Evolutionary conservation across 2,888 invertebrate genomes (phyloP), one percentile per base, ranked within the genome.

Genomic region (Papilio protenor): DNA sequence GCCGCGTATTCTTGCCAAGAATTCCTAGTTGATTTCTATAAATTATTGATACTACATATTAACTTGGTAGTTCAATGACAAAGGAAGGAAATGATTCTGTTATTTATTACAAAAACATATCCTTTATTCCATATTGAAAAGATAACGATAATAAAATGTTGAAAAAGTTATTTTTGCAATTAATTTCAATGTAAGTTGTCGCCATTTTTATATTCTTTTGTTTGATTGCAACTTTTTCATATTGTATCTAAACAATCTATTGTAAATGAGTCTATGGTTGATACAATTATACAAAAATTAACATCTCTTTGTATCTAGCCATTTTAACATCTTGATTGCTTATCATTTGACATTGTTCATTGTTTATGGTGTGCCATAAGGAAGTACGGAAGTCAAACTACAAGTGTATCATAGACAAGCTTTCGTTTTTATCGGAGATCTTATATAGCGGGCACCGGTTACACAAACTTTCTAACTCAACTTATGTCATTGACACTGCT

Each of bases 361-460:
- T 45, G 45, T 64, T 64, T 64, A 47, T 77, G 72, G 27, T 66
- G 74, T 40, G 71, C 59, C 52, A 66, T 77, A 77, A 75, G 76
- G 52, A 82, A 80, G 77, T 76, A 82, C 81, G 79, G 78, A 82
- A 82, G 82, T 81, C 59, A 49, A 78, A 81, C 83, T 81, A 81
- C 84, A 82, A 79, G 81, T 72, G 81, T 81, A 81, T 82, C 78
- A 78, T 69, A 79, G 82, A 87, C 88, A 86, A 81, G 86, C 89
- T 90, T 90, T 89, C 89, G 82, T 89, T 90, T 90, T 87, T 88
- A 90, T 91, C 89, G 84, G 81, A 81, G 80, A 87, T 87, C 86
- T 88, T 84, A 85, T 87, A 86, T 86, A 85, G 87, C 87, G 85
- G 83, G 78, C 84, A 86, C 87, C 84, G 85, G 86, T 86, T 86